Evolutionary conservation across 2,888 invertebrate species (phyloP).

Genomic region (Parnassius apollo): DNA sequence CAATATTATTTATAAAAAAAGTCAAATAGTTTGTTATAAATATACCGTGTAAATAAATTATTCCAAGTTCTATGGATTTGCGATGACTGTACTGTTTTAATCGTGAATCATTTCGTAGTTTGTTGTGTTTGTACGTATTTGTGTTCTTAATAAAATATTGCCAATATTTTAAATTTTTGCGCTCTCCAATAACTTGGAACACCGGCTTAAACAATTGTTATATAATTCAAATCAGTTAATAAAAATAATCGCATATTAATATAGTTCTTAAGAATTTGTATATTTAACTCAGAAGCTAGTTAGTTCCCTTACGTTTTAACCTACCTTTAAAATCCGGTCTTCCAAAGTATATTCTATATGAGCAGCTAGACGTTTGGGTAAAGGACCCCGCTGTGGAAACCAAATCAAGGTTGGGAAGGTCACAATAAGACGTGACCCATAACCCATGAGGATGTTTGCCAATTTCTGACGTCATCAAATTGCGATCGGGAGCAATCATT

Average conservation of each 20-base stretch:
- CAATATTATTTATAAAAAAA: neutral
- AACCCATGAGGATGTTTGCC: constrained; percentile 68
- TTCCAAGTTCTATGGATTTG: constrained; percentile 69
- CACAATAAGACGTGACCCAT: constrained; percentile 87
- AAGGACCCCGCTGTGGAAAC: constrained; percentile 88
- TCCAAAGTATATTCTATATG: constrained; percentile 54
- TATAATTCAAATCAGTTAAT: no score
- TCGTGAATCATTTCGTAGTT: constrained; percentile 77
- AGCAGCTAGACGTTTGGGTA: constrained; percentile 76
- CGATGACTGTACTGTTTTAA: constrained; percentile 74
- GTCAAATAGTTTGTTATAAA: neutral
- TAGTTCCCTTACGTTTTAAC: constrained; percentile 41
- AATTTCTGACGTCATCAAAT: constrained; percentile 51
- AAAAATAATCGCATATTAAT: no score
- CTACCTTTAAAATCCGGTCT: constrained; percentile 51
- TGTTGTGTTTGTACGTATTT: constrained; percentile 79
- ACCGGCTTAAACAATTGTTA: constrained; percentile 50
- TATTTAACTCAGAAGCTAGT: constrained; percentile 25
- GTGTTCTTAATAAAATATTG: constrained; percentile 73
- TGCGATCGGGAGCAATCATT: constrained; percentile 51
- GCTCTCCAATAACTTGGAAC: constrained; percentile 71
- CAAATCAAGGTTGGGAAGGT: constrained; percentile 90
- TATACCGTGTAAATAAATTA: neutral
- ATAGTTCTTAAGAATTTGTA: no score
- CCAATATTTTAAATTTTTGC: constrained; percentile 64